phyloP scores from a whole-genome alignment of 2,888 invertebrate genomes.

The Boloria euphrosyne region DNA sequence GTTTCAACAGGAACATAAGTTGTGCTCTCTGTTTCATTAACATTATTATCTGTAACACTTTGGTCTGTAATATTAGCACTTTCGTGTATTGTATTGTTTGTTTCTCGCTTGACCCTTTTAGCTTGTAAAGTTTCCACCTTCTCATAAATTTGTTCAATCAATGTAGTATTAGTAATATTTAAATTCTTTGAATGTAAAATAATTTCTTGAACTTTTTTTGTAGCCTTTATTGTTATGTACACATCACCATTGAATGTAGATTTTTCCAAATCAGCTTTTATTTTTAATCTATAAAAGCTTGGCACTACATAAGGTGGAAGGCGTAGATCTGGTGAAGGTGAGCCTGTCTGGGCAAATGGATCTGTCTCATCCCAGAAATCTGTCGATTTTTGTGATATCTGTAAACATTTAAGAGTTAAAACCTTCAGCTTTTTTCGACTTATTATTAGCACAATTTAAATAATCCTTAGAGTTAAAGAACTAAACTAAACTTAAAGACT shows the following conservation, averaged over 20 bases:
- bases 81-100: constrained; percentile 22
- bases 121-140: constrained; percentile 57
- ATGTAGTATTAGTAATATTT: constrained; percentile 60
- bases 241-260: constrained; percentile 71
- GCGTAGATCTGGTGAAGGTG: constrained; percentile 61
- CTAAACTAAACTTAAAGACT: no score
- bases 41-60: constrained; percentile 33
- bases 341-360: constrained; percentile 58
- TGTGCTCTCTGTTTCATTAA: constrained; percentile 37
- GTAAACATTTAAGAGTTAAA: constrained; percentile 31
- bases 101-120: constrained; percentile 51
- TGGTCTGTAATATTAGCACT: constrained; percentile 28
- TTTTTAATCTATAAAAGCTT: constrained; percentile 79
- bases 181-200: constrained; percentile 79
- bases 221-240: constrained; percentile 73
- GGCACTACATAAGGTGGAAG: constrained; percentile 79
- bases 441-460: no score
- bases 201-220: constrained; percentile 63
- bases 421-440: no score
- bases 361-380: constrained; percentile 73
- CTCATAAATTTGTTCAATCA: constrained; percentile 75
- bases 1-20: constrained; percentile 25
- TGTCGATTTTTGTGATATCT: constrained; percentile 55
- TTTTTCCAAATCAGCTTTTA: constrained; percentile 77
- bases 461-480: no score